Evolutionary conservation across 2,113 vertebrate genomes (phyloP), one percentile per base, ranked within the genome.

Genomic region (Pteruthius melanotis): DNA sequence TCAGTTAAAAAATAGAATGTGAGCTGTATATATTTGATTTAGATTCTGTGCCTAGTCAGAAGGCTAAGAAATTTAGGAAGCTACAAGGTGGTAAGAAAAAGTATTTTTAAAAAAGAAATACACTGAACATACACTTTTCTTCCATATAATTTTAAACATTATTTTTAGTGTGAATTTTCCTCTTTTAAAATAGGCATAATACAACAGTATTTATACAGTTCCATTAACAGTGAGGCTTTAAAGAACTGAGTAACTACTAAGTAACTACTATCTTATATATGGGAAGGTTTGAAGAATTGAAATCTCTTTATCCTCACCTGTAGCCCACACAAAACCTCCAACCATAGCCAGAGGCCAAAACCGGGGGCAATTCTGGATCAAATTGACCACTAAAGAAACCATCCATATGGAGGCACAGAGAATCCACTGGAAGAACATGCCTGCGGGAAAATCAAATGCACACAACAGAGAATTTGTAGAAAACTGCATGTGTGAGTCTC

Each of bases 381-480:
- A 61, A 91, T 99, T 98, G 83, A 98, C 98, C 15, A 98, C 56
- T 72, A 99, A 95, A 35, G 98, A 97, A 28, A 98, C 97, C 6
- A 98, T 33, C 99, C 98, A 99, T 89, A 99, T 98, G 4, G 98
- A 98, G 40, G 98, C 97, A 97, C 98, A 99, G 65, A 97, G 98
- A 47, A 99, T 95, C 99, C 99, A 99, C 9, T 99, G 98, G 56
- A 99, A 99, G 93, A 99, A 99, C 98, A 99, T 98, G 28, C 99
- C 99, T 99, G 71, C 39, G 69, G 83, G 92, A 47, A 90, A 96
- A 95, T 57, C 20, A 96, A 89, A 93, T 7, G 42, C 10, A 63
- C 11, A 95, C 14, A 96, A n/a, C 0, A 63, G 15, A 57, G 20
- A 90, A 69, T 15, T 53, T 54, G 42, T 31, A 61, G 16, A 86